Conservation (phyloP, 2,888 invertebrate genomes). For the Phalangium opilio region DNA sequence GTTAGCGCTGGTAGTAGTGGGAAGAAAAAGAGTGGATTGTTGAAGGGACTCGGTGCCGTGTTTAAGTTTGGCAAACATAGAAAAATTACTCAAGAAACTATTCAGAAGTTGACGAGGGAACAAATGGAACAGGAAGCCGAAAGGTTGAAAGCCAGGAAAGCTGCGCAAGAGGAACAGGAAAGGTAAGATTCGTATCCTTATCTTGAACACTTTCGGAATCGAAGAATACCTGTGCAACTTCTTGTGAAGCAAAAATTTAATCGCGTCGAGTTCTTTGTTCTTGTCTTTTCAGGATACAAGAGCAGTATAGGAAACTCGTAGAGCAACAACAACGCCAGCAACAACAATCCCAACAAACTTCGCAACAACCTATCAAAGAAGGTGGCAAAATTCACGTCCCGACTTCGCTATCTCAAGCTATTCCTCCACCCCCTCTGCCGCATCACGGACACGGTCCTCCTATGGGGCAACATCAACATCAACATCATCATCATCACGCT, state of each 20-base stretch:
- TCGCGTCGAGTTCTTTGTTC: too few species aligned
- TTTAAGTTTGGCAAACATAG: constrained; percentile 24
- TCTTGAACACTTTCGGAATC: neutral
- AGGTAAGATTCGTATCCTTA: constrained; percentile 19
- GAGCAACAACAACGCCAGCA: constrained; percentile 23
- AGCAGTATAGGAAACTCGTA: constrained; percentile 33
- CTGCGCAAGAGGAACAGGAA: constrained; percentile 23
- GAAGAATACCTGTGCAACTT: too few species aligned
- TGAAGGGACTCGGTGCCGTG: constrained; percentile 37
- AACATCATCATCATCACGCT: neutral
- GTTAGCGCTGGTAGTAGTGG: too few species aligned
- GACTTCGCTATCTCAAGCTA: constrained; percentile 2
- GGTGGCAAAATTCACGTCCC: neutral
- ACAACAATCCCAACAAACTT: neutral
- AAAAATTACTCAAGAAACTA: constrained; percentile 22
- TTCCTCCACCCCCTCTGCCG: neutral
- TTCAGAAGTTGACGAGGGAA: constrained; percentile 8
- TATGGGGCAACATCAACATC: too few species aligned
- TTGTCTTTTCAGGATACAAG: constrained; percentile 32
- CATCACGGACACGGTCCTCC: too few species aligned
- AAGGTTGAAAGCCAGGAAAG: constrained; percentile 14
- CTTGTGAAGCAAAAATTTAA: too few species aligned
- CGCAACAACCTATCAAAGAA: neutral
- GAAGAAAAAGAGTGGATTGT: constrained; percentile 41
- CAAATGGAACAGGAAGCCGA: constrained; percentile 15